A percentile compares a stretch with the other conserved stretches of the same genome.
These are phyloP conservation scores for Lycorma delicatula DNA, from an alignment of 1,140 invertebrate species.

Conservation along the genomic window DNA sequence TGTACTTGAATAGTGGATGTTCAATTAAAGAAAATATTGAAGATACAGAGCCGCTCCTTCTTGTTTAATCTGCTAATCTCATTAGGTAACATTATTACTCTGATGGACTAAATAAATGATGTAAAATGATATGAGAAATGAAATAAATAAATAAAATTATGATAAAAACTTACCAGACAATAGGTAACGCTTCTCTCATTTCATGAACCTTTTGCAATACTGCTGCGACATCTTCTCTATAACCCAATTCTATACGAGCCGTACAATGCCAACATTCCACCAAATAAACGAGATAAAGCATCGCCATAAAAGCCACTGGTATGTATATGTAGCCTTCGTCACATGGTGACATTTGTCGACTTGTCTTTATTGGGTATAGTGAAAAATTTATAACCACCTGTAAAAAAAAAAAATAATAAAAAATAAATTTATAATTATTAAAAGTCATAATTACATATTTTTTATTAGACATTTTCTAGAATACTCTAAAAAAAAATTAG, in stretches of 20 bases:
- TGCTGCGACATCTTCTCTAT: constrained; percentile 53
- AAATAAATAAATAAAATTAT: too few species aligned
- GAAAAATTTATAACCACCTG: constrained; percentile 52
- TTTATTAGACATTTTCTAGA: too few species aligned
- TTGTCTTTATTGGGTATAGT: constrained; percentile 51
- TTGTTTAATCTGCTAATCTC: too few species aligned
- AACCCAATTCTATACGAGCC: constrained; percentile 51
- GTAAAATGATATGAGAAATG: too few species aligned
- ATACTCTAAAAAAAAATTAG: too few species aligned
- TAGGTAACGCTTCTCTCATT: constrained; percentile 61
- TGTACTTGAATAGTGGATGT: too few species aligned
- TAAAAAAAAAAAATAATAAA: constrained; percentile 15
- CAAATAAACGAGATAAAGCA: constrained; percentile 74
- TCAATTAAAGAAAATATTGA: too few species aligned
- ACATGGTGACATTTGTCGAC: constrained; percentile 60
- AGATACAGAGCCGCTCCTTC: too few species aligned
- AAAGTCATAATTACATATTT: too few species aligned
- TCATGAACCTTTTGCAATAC: constrained; percentile 58
- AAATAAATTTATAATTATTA: too few species aligned
- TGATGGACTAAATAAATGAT: too few species aligned
- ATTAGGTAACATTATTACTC: too few species aligned
- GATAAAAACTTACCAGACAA: constrained; percentile 52
- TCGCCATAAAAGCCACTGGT: constrained; percentile 69
- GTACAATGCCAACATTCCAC: constrained; percentile 78
- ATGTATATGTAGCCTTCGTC: constrained; percentile 82